A percentile compares a stretch with the other conserved stretches of the same genome.
These are phyloP conservation scores for Malthinus flaveolus DNA, from an alignment of 2,888 invertebrate species.

Conservation along the genomic window DNA sequence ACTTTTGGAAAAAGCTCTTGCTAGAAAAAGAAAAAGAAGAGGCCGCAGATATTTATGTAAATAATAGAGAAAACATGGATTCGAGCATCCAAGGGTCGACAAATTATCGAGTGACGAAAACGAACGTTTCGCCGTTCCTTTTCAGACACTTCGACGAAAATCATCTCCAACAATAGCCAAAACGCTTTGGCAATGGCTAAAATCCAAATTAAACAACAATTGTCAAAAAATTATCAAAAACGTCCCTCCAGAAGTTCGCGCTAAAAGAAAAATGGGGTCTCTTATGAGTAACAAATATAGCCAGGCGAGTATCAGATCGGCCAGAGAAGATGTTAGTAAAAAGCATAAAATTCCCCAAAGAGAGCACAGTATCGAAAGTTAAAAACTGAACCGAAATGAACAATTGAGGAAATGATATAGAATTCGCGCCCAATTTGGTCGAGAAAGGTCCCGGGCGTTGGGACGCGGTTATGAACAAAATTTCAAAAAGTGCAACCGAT, in stretches of 20 bases:
- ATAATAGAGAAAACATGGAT: constrained; percentile 78
- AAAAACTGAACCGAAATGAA: constrained; percentile 71
- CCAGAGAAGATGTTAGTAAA: constrained; percentile 60
- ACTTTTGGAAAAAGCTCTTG: constrained; percentile 57
- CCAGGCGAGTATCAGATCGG: constrained; percentile 44
- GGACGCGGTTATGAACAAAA: constrained; percentile 84
- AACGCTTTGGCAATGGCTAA: constrained; percentile 31
- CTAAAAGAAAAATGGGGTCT: constrained; percentile 46
- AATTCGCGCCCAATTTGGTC: constrained; percentile 57
- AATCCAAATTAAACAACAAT: constrained; percentile 11
- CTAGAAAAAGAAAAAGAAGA: constrained; percentile 68
- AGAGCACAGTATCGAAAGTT: constrained; percentile 75
- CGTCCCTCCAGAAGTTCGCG: constrained; percentile 33
- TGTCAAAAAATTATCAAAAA: constrained; percentile 17
- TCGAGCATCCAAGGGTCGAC: constrained; percentile 68
- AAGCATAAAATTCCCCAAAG: constrained; percentile 79
- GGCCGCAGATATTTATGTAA: constrained; percentile 58
- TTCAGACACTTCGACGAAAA: constrained; percentile 62
- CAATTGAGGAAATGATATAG: constrained; percentile 56
- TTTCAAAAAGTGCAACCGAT: constrained; percentile 71
- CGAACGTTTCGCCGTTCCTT: constrained; percentile 64
- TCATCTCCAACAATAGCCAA: constrained; percentile 60
- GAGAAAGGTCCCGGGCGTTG: constrained; percentile 70
- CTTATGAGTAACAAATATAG: constrained; percentile 43
- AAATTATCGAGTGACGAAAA: constrained; percentile 41